Evolutionary conservation across 2,113 vertebrate species (phyloP), one percentile per base, ranked within the genome.

Genomic region (Lipotes vexillifer): DNA sequence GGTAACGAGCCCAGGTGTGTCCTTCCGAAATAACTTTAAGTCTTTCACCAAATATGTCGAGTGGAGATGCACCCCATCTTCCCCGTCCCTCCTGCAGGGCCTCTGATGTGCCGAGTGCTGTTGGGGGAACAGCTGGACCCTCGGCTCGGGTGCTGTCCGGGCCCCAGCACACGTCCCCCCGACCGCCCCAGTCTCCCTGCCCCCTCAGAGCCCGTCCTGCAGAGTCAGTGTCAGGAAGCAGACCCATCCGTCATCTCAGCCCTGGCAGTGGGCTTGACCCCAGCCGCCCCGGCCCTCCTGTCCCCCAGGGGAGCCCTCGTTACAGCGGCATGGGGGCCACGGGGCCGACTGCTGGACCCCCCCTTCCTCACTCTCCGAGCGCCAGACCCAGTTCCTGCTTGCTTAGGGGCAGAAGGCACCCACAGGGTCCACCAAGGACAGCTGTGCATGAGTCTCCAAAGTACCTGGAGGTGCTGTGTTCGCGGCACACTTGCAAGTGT

Each of bases 131-230:
- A 13, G 17, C 46, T 6, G 15, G 8, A 29, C 55, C 12, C 0
- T 49, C 21, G 6, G 29, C 17, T 65, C 4, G 0, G 15, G 23
- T 6, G 7, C 25, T 9, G 38, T 52, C 74, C 20, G 18, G 61
- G n/a, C 23, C 41, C 23, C 0, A 52, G 8, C 23, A 0, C 18
- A 5, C 0, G 3, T 46, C 25, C 52, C 49, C 55, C 55, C 55
- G 18, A 21, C 55, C 21, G 1, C 4, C 9, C 14, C 0, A 3
- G 36, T 3, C 6, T 59, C 75, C 55, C 65, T n/a, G n/a, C 18
- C 74, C 55, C 55, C 75, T 61, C 29, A 5, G 71, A 85, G 65
- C n/a, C 41, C 25, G 13, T 94, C 38, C 55, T 75, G 55, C 31
- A 3, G 4, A 38, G 86, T n/a, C 29, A 3, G 33, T 41, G 38